A percentile compares a stretch with the other conserved stretches of the same genome.
These are phyloP conservation scores for Ectemnius continuus DNA, from an alignment of 2,888 invertebrate genomes.

Conservation along the genomic window DNA sequence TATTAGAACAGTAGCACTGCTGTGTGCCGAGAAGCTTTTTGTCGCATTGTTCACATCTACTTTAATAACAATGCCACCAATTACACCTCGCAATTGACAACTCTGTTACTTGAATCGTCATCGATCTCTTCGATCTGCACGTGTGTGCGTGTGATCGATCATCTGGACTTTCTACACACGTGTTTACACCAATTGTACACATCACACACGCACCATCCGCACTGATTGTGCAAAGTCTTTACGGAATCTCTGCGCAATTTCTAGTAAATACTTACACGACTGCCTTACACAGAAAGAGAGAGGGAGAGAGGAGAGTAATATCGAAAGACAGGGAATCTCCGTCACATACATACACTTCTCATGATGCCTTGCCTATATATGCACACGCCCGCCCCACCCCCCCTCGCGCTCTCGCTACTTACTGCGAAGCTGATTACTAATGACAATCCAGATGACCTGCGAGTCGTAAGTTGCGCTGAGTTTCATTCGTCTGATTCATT, in stretches of 20 bases:
- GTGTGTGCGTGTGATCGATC: too few relatives aligned
- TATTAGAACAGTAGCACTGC: constrained; percentile 3
- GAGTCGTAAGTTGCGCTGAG: constrained; percentile 35
- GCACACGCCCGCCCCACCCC: constrained; percentile 10
- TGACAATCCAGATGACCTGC: constrained; percentile 42
- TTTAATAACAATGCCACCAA: too few relatives aligned
- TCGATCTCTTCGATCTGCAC: too few relatives aligned
- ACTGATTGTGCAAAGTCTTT: background rate
- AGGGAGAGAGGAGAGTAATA: background rate
- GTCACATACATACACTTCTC: constrained; percentile 15
- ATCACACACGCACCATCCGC: too few relatives aligned
- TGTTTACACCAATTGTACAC: too few relatives aligned
- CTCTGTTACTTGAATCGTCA: too few relatives aligned
- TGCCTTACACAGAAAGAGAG: background rate
- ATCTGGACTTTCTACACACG: too few relatives aligned
- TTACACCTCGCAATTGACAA: too few relatives aligned
- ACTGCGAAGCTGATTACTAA: constrained; percentile 25
- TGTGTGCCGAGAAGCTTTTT: too few relatives aligned
- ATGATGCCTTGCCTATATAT: constrained; percentile 21
- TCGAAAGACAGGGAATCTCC: constrained; percentile 8
- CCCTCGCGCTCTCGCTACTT: constrained; percentile 16
- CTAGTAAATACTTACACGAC: constrained; percentile 5
- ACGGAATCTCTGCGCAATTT: background rate
- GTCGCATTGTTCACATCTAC: too few relatives aligned
- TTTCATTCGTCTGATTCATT: too few relatives aligned